Conservation (phyloP, 2,888 invertebrate genomes). For the Cosmia trapezina region DNA sequence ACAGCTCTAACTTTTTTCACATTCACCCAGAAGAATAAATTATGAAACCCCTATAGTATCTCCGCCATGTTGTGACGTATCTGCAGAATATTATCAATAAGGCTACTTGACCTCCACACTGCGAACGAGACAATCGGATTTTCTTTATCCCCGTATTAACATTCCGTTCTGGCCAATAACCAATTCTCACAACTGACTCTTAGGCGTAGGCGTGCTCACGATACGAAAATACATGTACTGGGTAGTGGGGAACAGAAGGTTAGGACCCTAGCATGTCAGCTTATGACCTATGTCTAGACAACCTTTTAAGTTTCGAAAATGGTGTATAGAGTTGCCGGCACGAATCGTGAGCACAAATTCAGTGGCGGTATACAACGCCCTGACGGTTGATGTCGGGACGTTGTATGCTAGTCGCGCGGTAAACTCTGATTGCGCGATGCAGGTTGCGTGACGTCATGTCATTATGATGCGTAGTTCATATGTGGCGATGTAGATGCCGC, state of each 20-base stretch:
- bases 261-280: neutral
- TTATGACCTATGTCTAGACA: no score
- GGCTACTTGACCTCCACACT: conserved; percentile 56
- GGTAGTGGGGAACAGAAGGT: conserved; percentile 39
- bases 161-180: conserved; percentile 70
- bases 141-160: conserved; percentile 65
- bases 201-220: conserved; percentile 67
- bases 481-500: no score
- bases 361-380: no score
- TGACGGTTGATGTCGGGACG: no score
- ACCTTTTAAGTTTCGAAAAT: no score
- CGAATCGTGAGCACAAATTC: no score
- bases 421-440: no score
- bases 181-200: conserved; percentile 71
- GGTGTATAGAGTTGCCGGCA: no score
- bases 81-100: conserved; percentile 58
- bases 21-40: neutral
- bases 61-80: conserved; percentile 36
- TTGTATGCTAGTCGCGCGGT: no score
- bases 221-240: conserved; percentile 69
- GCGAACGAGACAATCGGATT: conserved; percentile 58
- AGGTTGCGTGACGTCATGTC: no score
- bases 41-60: conserved; percentile 17
- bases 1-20: neutral
- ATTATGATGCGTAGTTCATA: no score